These are phyloP conservation scores for Pseudotriccus pelzelni DNA, from an alignment of 2,797 vertebrate species.

Conservation along the genomic window DNA sequence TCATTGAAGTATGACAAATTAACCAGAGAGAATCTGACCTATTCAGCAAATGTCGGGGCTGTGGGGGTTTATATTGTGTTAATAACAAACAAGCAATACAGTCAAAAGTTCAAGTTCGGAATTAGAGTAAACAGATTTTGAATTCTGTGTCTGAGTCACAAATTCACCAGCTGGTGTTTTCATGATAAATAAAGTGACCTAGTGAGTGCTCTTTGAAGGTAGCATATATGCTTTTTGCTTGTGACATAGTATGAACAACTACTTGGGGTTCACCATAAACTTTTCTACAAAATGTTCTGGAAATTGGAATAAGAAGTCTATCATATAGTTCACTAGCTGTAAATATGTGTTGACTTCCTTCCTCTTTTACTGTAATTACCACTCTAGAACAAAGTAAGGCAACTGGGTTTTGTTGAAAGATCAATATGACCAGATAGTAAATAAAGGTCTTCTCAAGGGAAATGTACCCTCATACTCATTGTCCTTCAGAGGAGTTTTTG, in stretches of 20 bases:
- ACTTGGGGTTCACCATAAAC: not conserved
- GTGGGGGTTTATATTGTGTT: not conserved
- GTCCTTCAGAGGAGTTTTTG: not conserved
- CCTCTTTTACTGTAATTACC: not conserved
- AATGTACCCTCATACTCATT: not conserved
- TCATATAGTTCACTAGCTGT: not conserved
- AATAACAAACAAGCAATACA: not conserved
- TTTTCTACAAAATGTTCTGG: not conserved
- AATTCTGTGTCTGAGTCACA: not conserved
- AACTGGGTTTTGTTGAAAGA: not conserved
- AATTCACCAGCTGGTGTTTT: not conserved
- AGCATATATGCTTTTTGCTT: not conserved
- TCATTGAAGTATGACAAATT: not conserved
- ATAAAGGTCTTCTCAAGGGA: constrained; percentile 22
- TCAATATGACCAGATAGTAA: constrained; percentile 2
- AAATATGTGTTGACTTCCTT: not conserved
- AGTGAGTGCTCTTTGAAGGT: not conserved
- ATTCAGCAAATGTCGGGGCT: constrained; percentile 17
- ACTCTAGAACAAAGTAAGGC: constrained; percentile 8
- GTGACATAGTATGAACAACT: not conserved
- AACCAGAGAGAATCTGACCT: constrained; percentile 34
- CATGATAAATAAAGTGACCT: not conserved
- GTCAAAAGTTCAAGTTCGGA: constrained; percentile 17
- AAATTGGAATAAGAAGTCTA: not conserved
- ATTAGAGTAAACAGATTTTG: not conserved